phyloP scores from a whole-genome alignment of 1,140 invertebrate species.

The Chironomus striatipennis region DNA sequence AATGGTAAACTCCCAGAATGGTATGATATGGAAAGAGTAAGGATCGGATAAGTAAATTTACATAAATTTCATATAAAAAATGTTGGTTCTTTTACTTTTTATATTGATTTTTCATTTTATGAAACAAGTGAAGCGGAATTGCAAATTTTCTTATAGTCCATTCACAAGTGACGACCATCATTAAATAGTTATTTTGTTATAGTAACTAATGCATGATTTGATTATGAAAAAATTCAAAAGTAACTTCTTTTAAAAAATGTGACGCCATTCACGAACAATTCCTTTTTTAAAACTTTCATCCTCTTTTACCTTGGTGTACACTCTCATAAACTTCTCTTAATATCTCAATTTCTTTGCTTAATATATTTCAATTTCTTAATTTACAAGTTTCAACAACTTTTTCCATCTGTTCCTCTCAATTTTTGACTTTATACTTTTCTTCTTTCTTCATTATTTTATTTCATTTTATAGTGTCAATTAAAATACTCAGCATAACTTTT shows the following conservation, averaged over 20 bases:
- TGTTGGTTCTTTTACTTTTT: neutral
- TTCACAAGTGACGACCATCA: too few relatives aligned
- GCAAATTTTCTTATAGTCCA: too few relatives aligned
- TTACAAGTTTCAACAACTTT: slow-evolving; percentile 2
- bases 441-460: neutral
- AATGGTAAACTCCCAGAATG: too few relatives aligned
- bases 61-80: neutral
- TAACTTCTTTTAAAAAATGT: too few relatives aligned
- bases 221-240: too few relatives aligned
- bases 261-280: too few relatives aligned
- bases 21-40: neutral
- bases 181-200: too few relatives aligned
- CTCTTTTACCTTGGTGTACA: neutral
- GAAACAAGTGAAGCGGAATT: neutral
- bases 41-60: neutral
- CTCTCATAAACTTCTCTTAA: neutral
- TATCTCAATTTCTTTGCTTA: slow-evolving; percentile 1
- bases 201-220: too few relatives aligned
- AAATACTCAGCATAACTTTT: slow-evolving; percentile 1
- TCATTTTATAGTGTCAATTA: slow-evolving; percentile 11
- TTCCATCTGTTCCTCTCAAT: neutral
- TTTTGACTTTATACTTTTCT: neutral
- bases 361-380: slow-evolving; percentile 10
- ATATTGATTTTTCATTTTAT: neutral
- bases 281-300: neutral